Conservation (phyloP, 2,888 invertebrate genomes). For the Nomada fabriciana region DNA sequence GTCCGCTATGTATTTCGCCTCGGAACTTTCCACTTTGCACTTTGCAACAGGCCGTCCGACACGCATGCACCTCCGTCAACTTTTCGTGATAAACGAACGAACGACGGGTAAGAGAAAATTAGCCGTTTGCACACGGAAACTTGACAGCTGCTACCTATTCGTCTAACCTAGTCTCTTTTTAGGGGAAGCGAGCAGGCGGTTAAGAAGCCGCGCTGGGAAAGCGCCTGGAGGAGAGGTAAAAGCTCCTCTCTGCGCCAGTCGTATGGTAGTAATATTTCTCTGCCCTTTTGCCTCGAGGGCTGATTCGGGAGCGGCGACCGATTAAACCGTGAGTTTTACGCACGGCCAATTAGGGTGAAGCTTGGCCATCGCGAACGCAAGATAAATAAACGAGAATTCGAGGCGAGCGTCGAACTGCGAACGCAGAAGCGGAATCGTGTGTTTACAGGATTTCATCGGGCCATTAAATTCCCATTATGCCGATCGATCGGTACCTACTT, state of each 20-base stretch:
- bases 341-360: slow-evolving; percentile 27
- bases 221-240: too few relatives aligned
- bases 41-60: slow-evolving; percentile 41
- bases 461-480: slow-evolving; percentile 74
- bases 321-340: slow-evolving; percentile 25
- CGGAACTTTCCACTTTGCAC: slow-evolving; percentile 68
- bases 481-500: slow-evolving; percentile 72
- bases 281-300: not conserved
- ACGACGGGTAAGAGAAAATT: not conserved
- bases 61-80: slow-evolving; percentile 29
- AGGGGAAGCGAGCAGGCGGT: too few relatives aligned
- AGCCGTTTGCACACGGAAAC: not conserved
- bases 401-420: slow-evolving; percentile 8
- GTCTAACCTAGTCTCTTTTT: too few relatives aligned
- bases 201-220: too few relatives aligned
- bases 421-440: slow-evolving; percentile 40
- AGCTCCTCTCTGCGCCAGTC: too few relatives aligned
- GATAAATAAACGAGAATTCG: slow-evolving; percentile 17
- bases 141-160: not conserved
- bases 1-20: slow-evolving; percentile 4
- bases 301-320: not conserved
- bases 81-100: slow-evolving; percentile 60
- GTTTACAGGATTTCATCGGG: slow-evolving; percentile 70
- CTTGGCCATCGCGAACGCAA: not conserved
- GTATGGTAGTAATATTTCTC: too few relatives aligned